Evolutionary conservation across 2,113 vertebrate genomes (phyloP).

Genomic region (Malurus elegans): DNA sequence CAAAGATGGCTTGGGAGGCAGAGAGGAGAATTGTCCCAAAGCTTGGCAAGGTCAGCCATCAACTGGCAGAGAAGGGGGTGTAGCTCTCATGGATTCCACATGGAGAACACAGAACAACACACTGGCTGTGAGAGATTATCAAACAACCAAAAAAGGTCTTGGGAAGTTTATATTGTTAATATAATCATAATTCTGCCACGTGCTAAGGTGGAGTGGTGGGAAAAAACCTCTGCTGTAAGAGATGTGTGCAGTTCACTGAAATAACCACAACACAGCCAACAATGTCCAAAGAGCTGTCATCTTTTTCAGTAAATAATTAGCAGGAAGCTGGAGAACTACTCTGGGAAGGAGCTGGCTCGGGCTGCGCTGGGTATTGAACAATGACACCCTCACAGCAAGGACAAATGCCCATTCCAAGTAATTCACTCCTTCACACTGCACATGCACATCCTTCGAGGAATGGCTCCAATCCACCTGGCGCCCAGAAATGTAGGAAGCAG

Average conservation of each 20-base stretch:
- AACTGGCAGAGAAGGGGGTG: background rate
- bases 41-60: background rate
- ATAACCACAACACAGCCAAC: background rate
- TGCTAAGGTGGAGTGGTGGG: background rate
- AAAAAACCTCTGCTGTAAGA: background rate
- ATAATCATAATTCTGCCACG: background rate
- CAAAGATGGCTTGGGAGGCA: background rate
- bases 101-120: background rate
- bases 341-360: conserved; percentile 17
- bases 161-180: background rate
- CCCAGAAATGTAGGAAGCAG: conserved; percentile 32
- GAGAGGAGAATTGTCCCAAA: background rate
- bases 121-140: background rate
- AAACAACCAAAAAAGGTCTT: fast-evolving
- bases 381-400: conserved; percentile 18
- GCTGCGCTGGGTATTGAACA: background rate
- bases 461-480: conserved; percentile 68
- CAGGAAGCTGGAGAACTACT: conserved; percentile 12
- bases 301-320: conserved; percentile 39
- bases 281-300: background rate
- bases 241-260: background rate
- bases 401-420: conserved; percentile 11
- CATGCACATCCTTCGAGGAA: conserved; percentile 46
- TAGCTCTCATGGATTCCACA: background rate
- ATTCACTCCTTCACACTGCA: conserved; percentile 13